phyloP scores from a whole-genome alignment of 2,888 invertebrate genomes.

The Hemaris fuciformis region DNA sequence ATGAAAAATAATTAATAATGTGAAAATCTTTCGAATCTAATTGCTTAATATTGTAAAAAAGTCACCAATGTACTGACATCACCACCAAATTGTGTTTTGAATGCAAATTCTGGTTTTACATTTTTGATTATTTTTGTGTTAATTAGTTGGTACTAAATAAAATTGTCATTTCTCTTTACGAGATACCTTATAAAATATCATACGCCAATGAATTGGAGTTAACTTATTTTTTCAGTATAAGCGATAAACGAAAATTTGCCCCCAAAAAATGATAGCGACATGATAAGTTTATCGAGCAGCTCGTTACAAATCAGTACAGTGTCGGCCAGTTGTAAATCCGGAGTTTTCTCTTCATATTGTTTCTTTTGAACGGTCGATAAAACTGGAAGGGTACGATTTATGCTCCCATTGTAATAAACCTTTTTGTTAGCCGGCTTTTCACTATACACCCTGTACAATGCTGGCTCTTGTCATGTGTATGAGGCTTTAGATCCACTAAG shows the following conservation, averaged over 20 bases:
- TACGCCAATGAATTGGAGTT: too few species aligned
- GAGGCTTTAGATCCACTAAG: not conserved
- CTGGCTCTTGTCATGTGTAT: not conserved
- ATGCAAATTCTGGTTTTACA: too few species aligned
- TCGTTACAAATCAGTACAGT: not conserved
- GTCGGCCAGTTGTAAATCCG: slow-evolving; percentile 29
- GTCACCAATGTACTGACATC: too few species aligned
- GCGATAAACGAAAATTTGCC: not conserved
- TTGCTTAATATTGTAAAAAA: too few species aligned
- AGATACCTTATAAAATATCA: too few species aligned
- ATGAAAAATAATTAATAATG: too few species aligned
- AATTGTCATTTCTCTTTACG: too few species aligned
- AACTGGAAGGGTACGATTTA: slow-evolving; percentile 49
- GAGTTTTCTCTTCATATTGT: slow-evolving; percentile 54
- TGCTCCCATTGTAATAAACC: slow-evolving; percentile 22
- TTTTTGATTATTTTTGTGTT: too few species aligned
- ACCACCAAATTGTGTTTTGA: too few species aligned
- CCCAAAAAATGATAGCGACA: not conserved
- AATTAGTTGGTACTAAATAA: too few species aligned
- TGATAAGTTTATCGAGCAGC: not conserved
- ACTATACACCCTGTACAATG: slow-evolving; percentile 5
- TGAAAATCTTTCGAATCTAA: too few species aligned
- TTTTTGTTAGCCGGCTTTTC: slow-evolving; percentile 1
- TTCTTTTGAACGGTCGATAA: slow-evolving; percentile 59
- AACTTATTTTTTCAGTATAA: too few species aligned